Conservation (phyloP, 2,797 vertebrate species). For the Neopelma chrysocephalum region DNA sequence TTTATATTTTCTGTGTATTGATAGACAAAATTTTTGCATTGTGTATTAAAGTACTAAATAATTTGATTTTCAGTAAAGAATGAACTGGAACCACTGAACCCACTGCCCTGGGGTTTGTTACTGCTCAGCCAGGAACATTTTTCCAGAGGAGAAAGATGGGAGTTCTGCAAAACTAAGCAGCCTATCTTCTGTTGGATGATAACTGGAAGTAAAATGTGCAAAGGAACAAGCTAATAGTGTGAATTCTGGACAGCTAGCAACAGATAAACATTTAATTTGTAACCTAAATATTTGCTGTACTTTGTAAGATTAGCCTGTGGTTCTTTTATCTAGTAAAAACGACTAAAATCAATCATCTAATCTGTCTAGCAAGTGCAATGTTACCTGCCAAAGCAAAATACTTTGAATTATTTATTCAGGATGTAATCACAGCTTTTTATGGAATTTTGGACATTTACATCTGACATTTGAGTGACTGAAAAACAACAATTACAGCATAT, state of each 20-base stretch:
- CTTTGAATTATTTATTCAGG: not conserved
- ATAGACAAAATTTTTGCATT: not conserved
- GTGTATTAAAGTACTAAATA: not conserved
- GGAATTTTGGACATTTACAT: not conserved
- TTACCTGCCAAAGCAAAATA: not conserved
- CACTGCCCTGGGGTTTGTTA: not conserved
- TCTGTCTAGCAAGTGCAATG: not conserved
- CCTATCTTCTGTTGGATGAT: not conserved
- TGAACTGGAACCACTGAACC: not conserved
- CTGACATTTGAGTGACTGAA: not conserved
- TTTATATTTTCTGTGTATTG: not conserved
- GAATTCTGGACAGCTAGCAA: not conserved
- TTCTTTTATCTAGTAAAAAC: not conserved
- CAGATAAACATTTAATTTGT: not conserved
- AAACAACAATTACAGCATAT: not conserved
- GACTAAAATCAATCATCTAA: not conserved
- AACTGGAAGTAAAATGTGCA: not conserved
- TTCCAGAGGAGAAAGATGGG: not conserved
- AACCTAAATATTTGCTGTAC: not conserved
- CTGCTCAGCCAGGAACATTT: not conserved
- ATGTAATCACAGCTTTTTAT: slow-evolving; percentile 2
- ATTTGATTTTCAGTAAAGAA: not conserved
- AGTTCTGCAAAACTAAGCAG: slow-evolving; percentile 16
- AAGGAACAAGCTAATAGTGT: not conserved
- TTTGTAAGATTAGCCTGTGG: not conserved